phyloP scores from a whole-genome alignment of 1,140 invertebrate species.

The Drosophila carrolli region DNA sequence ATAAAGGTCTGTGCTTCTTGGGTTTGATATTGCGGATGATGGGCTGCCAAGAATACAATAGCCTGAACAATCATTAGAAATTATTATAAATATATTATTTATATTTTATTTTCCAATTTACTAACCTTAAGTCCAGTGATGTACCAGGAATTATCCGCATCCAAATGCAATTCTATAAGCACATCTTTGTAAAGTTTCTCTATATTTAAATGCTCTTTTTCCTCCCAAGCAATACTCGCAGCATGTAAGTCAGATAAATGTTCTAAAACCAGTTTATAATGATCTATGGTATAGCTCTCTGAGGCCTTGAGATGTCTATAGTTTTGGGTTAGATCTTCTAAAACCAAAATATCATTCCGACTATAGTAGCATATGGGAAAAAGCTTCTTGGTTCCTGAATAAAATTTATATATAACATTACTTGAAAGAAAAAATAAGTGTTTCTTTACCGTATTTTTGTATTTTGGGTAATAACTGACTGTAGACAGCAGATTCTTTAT shows the following conservation, averaged over 20 bases:
- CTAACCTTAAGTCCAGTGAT: slow-evolving; percentile 63
- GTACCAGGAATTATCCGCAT: slow-evolving; percentile 59
- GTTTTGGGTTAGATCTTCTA: slow-evolving; percentile 78
- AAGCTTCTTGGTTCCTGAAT: slow-evolving; percentile 50
- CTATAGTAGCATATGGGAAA: slow-evolving; percentile 62
- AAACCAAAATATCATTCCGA: slow-evolving; percentile 75
- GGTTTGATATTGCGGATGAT: slow-evolving; percentile 60
- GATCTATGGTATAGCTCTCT: slow-evolving; percentile 59
- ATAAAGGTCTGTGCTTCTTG: slow-evolving; percentile 58
- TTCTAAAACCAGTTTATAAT: slow-evolving; percentile 77
- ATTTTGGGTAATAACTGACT: slow-evolving; percentile 58
- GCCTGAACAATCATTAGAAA: slow-evolving; percentile 13
- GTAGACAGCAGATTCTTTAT: slow-evolving; percentile 61
- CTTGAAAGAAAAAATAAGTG: no score
- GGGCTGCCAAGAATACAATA: slow-evolving; percentile 62
- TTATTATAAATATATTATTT: no score
- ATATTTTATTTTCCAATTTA: no score
- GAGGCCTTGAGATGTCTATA: slow-evolving; percentile 67
- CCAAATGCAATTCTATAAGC: slow-evolving; percentile 50
- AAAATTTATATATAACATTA: background rate
- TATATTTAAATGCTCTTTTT: slow-evolving; percentile 62
- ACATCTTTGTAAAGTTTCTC: slow-evolving; percentile 72
- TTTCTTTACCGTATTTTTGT: slow-evolving; percentile 65
- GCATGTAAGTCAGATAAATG: slow-evolving; percentile 84
- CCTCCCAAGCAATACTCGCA: slow-evolving; percentile 80